A percentile compares a stretch with the other conserved stretches of the same genome.
Conservation (phyloP, 2,888 invertebrate species). For the Drosophila vallismaia region DNA sequence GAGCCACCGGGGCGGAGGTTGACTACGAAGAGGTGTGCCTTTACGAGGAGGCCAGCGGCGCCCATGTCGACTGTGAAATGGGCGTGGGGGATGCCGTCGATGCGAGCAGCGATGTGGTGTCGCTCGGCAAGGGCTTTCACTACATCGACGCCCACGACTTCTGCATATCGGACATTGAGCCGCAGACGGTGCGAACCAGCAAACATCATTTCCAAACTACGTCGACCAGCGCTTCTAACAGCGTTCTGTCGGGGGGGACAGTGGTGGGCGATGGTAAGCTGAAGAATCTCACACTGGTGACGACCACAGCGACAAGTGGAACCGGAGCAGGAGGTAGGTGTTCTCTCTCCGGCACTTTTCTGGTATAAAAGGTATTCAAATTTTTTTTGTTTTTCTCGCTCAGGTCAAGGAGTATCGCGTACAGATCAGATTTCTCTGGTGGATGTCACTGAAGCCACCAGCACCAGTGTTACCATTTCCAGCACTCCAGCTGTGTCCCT, state of each 20-base stretch:
- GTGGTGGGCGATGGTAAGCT: constrained; percentile 63
- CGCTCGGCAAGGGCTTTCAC: constrained; percentile 73
- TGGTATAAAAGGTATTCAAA: not conserved
- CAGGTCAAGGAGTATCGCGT: constrained; percentile 49
- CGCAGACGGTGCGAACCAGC: constrained; percentile 41
- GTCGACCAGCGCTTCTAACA: constrained; percentile 43
- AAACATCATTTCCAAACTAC: constrained; percentile 39
- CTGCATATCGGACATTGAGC: constrained; percentile 75
- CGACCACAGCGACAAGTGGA: constrained; percentile 49
- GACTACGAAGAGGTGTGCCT: constrained; percentile 81
- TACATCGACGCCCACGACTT: constrained; percentile 79
- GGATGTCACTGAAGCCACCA: constrained; percentile 67
- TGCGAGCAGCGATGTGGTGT: constrained; percentile 63
- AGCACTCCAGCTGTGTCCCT: constrained; percentile 61
- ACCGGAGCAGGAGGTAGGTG: not conserved
- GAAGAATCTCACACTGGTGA: constrained; percentile 76
- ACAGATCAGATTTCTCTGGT: constrained; percentile 61
- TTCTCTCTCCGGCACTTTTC: not conserved
- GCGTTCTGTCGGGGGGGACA: constrained; percentile 48
- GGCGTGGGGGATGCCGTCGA: constrained; percentile 61
- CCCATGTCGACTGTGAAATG: constrained; percentile 75
- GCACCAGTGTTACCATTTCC: constrained; percentile 68
- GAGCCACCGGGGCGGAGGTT: constrained; percentile 69
- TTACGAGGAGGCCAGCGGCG: constrained; percentile 78
- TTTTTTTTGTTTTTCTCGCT: not conserved